phyloP scores from a whole-genome alignment of 2,888 invertebrate species.

The Epinotia bilunana region DNA sequence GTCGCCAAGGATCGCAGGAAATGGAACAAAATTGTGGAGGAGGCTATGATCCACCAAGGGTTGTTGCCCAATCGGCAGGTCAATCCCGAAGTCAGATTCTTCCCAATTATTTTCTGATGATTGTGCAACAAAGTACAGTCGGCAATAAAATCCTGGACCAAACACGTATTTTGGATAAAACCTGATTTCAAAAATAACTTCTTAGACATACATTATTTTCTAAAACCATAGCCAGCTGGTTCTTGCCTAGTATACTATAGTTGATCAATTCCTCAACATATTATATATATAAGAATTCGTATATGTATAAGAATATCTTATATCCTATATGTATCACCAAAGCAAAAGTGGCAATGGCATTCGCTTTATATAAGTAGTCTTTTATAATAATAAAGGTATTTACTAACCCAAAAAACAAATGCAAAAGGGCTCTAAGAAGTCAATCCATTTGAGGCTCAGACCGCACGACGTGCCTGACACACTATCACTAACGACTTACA shows the following conservation, averaged over 20 bases:
- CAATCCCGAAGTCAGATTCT: not conserved
- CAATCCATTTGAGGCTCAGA: conserved; percentile 22
- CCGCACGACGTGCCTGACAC: conserved; percentile 19
- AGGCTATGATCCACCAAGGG: not conserved
- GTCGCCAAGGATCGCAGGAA: not conserved
- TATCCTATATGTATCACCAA: not conserved
- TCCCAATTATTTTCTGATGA: no score
- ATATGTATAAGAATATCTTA: no score
- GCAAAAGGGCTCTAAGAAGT: not conserved
- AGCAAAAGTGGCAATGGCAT: not conserved
- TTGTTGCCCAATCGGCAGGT: not conserved
- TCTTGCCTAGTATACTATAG: no score
- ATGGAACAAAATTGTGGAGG: not conserved
- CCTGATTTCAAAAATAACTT: no score
- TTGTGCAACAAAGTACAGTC: no score
- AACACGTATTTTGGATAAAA: no score
- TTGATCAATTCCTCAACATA: no score
- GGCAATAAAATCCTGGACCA: no score
- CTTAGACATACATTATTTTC: no score
- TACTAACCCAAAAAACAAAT: not conserved
- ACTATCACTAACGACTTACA: conserved; percentile 34
- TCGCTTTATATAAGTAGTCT: not conserved
- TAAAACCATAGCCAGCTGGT: no score
- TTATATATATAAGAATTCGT: no score
- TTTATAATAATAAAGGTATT: not conserved